phyloP scores from a whole-genome alignment of 2,797 vertebrate genomes.

The Eulemur coronatus region DNA sequence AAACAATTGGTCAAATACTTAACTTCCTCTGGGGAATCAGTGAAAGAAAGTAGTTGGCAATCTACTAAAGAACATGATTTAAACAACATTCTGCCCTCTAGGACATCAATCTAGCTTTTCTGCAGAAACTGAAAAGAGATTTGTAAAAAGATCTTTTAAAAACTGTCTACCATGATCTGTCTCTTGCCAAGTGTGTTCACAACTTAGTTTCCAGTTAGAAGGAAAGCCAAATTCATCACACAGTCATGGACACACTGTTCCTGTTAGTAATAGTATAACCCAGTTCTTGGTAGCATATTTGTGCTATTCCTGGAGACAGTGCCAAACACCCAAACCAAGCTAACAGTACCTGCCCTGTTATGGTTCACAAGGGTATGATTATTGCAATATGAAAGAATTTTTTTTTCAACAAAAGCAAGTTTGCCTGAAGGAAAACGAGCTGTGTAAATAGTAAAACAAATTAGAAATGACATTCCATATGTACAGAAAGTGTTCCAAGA shows the following conservation, averaged over 20 bases:
- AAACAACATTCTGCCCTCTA: constrained; percentile 31
- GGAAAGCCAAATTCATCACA: constrained; percentile 72
- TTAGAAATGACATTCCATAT: constrained; percentile 17
- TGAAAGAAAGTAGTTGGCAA: constrained; percentile 19
- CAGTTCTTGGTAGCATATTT: constrained; percentile 68
- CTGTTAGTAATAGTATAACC: constrained; percentile 50
- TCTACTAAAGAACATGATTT: background rate
- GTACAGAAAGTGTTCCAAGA: constrained; percentile 28
- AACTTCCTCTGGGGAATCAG: constrained; percentile 31
- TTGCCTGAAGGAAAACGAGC: constrained; percentile 58
- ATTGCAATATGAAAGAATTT: constrained; percentile 43
- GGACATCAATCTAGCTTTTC: constrained; percentile 45
- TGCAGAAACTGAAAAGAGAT: constrained; percentile 34
- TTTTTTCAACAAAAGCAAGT: constrained; percentile 52
- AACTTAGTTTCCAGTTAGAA: constrained; percentile 70
- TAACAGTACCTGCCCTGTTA: constrained; percentile 66
- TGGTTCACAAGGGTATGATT: constrained; percentile 61
- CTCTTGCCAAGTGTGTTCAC: constrained; percentile 64
- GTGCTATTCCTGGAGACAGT: constrained; percentile 54
- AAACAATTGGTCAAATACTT: constrained; percentile 27
- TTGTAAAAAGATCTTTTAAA: constrained; percentile 49
- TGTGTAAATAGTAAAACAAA: constrained; percentile 44
- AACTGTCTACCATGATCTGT: constrained; percentile 41
- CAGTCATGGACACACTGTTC: constrained; percentile 71
- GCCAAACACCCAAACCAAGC: constrained; percentile 59